Conservation (phyloP, 2,797 vertebrate genomes). For the Pristis pectinata region DNA sequence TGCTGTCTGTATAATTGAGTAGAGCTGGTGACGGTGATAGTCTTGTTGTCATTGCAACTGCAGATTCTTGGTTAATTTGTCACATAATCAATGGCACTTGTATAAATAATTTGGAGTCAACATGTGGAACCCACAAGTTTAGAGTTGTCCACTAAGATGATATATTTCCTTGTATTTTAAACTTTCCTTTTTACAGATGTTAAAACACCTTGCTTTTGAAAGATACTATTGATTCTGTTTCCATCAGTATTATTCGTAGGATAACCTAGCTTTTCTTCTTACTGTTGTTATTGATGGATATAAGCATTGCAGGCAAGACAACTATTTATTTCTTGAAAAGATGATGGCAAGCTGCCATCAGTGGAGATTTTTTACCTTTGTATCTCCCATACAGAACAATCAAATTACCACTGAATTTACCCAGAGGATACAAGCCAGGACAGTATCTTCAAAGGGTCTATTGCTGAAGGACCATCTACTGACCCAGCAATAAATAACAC, state of each 20-base stretch:
- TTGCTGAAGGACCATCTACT: background rate
- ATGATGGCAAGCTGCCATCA: too few relatives aligned
- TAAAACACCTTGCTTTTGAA: background rate
- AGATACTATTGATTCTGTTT: background rate
- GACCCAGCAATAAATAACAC: background rate
- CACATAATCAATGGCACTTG: conserved; percentile 29
- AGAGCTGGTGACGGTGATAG: too few relatives aligned
- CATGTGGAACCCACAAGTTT: background rate
- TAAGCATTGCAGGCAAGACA: too few relatives aligned
- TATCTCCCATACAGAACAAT: background rate
- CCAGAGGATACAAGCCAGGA: background rate
- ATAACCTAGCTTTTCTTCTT: too few relatives aligned
- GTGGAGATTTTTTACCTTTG: background rate
- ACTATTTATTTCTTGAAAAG: too few relatives aligned
- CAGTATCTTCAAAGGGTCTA: background rate
- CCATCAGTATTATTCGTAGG: background rate
- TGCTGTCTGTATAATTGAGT: too few relatives aligned
- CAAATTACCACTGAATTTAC: background rate
- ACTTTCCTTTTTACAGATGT: background rate
- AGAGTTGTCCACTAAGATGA: background rate
- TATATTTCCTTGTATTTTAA: background rate
- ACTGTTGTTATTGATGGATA: too few relatives aligned
- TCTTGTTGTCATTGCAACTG: background rate
- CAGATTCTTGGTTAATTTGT: background rate
- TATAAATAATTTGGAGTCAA: background rate